These are phyloP conservation scores for Oryzias dopingdopingensis DNA, from an alignment of 2,797 vertebrate species.

Conservation along the genomic window DNA sequence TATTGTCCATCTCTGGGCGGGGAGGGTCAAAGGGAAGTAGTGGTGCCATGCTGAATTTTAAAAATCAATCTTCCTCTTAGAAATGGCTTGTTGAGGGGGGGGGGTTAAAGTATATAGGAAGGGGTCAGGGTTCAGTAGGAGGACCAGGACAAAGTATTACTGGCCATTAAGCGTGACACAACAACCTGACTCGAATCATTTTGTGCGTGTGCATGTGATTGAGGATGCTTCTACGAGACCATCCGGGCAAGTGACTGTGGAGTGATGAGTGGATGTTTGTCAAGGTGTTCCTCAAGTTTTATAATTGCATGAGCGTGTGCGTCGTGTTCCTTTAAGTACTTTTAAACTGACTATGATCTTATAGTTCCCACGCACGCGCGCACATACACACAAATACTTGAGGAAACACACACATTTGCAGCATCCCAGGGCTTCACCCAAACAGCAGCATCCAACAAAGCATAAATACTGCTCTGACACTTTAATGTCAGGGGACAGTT, in stretches of 20 bases:
- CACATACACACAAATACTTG: slow-evolving; percentile 7
- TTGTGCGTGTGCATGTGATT: slow-evolving; percentile 21
- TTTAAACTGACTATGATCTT: slow-evolving; percentile 86
- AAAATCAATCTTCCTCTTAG: slow-evolving; percentile 91
- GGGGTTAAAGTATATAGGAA: slow-evolving; percentile 13
- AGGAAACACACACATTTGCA: slow-evolving; percentile 21
- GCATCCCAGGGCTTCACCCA: slow-evolving; percentile 43
- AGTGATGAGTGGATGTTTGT: slow-evolving; percentile 29
- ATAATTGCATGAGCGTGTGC: slow-evolving; percentile 34
- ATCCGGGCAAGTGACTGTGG: slow-evolving; percentile 5
- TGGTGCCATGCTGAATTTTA: slow-evolving; percentile 75
- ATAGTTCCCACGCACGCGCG: neutral
- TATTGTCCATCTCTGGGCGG: slow-evolving; percentile 83
- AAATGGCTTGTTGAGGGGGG: slow-evolving; percentile 78
- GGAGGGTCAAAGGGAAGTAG: slow-evolving; percentile 84
- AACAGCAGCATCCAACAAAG: slow-evolving; percentile 61
- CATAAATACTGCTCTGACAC: slow-evolving; percentile 97
- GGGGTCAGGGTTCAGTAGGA: slow-evolving; percentile 44
- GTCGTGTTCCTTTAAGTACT: slow-evolving; percentile 84
- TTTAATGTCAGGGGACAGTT: slow-evolving; percentile 94
- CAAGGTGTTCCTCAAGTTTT: slow-evolving; percentile 25
- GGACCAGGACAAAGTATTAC: slow-evolving; percentile 80
- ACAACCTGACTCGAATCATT: slow-evolving; percentile 73
- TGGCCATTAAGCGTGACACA: slow-evolving; percentile 88
- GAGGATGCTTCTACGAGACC: slow-evolving; percentile 9